Evolutionary conservation across 2,797 vertebrate species (phyloP), one percentile per base, ranked within the genome.

Genomic region (Enteromius argenteus): DNA sequence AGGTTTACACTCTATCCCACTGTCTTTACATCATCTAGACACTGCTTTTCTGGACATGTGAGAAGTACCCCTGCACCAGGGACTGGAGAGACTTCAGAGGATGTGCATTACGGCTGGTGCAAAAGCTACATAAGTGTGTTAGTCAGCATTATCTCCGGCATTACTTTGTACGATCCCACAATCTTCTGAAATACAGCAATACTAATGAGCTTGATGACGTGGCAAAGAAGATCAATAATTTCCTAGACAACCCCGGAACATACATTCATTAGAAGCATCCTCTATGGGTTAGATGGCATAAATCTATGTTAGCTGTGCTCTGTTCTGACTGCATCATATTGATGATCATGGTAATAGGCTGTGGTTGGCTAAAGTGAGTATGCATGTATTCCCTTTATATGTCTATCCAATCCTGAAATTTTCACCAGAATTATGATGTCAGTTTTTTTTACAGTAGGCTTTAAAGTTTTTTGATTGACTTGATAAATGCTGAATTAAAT

Each of bases 21-120:
- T 56, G 21, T 56, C 27, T 23, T 79, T 58, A 27, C 32, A 13
- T 66, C 6, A 42, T 53, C 87, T 91, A 97, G 96, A 96, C 90
- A 0, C 92, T 97, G 85, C 92, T 97, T 80, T 95, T 97, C 86
- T 97, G 96, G 96, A 95, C 96, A 8, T 97, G 96, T 60, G 96
- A 97, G 92, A 96, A 95, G 87, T 94, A 96, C 82, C 94, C 96
- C 0, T 91, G 89, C 72, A 85, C 83, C 76, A 95, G 93, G 84
- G 94, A 95, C 85, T 96, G 95, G 94, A 88, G 86, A 90, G 92
- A 91, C 81, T 93, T 96, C 90, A 83, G 82, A 1, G 89, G 86
- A 84, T 92, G 93, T 60, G 93, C 95, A 76, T 89, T 95, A 78
- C 94, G 95, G 13, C 91, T 97, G 88, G 94, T 94, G 72, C 91